These are phyloP conservation scores for Oryzaephilus surinamensis DNA, from an alignment of 1,140 invertebrate genomes.

Conservation along the genomic window DNA sequence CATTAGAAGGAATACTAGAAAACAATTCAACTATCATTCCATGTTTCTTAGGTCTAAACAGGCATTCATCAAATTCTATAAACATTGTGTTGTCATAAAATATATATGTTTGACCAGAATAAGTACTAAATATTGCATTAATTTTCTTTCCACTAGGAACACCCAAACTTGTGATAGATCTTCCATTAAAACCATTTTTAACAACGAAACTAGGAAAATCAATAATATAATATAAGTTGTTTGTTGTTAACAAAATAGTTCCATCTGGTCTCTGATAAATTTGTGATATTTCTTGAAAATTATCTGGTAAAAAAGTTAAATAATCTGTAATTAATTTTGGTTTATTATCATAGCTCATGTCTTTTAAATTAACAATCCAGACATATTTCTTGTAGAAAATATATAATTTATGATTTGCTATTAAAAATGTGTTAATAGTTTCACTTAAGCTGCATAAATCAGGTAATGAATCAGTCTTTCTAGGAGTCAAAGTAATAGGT, in stretches of 20 bases:
- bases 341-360: constrained; percentile 7
- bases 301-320: constrained; percentile 9
- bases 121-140: constrained; percentile 7
- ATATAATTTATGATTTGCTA: constrained; percentile 8
- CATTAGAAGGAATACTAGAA: constrained; percentile 6
- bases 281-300: constrained; percentile 8
- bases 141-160: constrained; percentile 9
- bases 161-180: constrained; percentile 9
- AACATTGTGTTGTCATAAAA: constrained; percentile 7
- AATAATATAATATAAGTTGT: constrained; percentile 7
- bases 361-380: constrained; percentile 6
- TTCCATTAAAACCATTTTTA: too few species aligned
- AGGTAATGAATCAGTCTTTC: constrained; percentile 4
- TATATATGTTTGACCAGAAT: constrained; percentile 6
- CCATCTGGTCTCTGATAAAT: constrained; percentile 7
- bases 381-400: constrained; percentile 7
- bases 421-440: constrained; percentile 11
- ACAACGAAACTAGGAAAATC: constrained; percentile 6
- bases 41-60: constrained; percentile 8
- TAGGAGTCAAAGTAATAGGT: constrained; percentile 7
- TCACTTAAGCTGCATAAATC: constrained; percentile 6
- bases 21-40: constrained; percentile 8
- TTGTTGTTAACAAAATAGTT: constrained; percentile 7
- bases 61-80: constrained; percentile 6
- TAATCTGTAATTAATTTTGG: constrained; percentile 8